Base-by-base conservation (phyloP, 2,797 vertebrate species). In the Xenentodon cancila region DNA sequence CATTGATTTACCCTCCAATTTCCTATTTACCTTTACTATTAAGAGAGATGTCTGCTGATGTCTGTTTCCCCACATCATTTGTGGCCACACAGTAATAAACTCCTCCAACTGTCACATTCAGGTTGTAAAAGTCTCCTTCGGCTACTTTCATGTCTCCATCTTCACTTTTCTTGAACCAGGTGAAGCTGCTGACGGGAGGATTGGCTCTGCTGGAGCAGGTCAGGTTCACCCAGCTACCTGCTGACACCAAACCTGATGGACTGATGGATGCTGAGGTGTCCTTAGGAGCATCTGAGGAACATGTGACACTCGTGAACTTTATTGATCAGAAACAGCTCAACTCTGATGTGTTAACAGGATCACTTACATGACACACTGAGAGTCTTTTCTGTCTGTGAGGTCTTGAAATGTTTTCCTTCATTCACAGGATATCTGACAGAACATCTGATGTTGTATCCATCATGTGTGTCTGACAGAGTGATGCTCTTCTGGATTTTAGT, bases 181-280 rank as follows among this genome's bases (percentile, higher is more conserved):
- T 81, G 84, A 80, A 88, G 64, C 9, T 3, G 18, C 40, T 40
- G 59, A 77, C 46, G 3, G 84, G 71, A 71, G 88, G 88, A 16
- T 73, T 87, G 64, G 86, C 87, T 75, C 71, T 82, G 71, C 87
- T 86, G 74, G 68, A 72, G 79, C 88, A 91, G 66, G 48, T 89
- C 74, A 91, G 68, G 21, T 78, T 88, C 70, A 89, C 85, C 63
- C 30, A 59, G 62, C 50, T 66, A 8, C 79, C 88, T 49, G 59
- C 60, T 56, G 73, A 60, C 48, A 84, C 58, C 56, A 27, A 25
- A 68, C 30, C 64, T 60, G 81, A 42, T 43, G 63, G 67, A 63
- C 75, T 49, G 51, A 86, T 22, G 19, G 21, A 53, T 6, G 34
- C 75, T 12, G 4, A 20, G 12, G 85, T 88, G 57, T 81, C 0